Conservation (phyloP, 2,888 invertebrate genomes). For the Lasioglossum zephyrum region DNA sequence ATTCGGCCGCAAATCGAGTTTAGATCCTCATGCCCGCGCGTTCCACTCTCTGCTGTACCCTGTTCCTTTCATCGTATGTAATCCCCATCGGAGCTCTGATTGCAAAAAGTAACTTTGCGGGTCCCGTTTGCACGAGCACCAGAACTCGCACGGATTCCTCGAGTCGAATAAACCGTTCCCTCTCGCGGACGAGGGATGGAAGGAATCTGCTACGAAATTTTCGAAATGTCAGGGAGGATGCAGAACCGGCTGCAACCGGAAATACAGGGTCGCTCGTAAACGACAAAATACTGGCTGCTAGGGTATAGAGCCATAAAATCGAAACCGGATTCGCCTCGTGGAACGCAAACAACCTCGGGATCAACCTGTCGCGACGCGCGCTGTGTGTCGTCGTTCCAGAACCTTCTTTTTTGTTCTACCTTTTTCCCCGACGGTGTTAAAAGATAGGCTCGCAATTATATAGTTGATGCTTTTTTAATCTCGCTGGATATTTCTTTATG, state of each 20-base stretch:
- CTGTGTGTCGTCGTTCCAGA: not conserved
- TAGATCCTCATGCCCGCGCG: conserved; percentile 46
- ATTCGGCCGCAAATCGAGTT: conserved; percentile 62
- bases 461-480: not conserved
- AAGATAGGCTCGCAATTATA: not conserved
- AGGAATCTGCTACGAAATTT: not conserved
- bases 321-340: conserved; percentile 77
- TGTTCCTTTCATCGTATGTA: conserved; percentile 31
- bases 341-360: conserved; percentile 70
- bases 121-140: not conserved
- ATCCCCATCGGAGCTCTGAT: conserved; percentile 43
- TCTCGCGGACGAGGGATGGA: not conserved
- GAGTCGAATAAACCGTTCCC: not conserved
- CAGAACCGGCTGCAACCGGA: not conserved
- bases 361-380: conserved; percentile 61
- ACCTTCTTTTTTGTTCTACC: not conserved
- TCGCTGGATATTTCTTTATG: no score
- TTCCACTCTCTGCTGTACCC: not conserved
- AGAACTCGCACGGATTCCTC: not conserved
- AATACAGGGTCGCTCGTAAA: conserved; percentile 65
- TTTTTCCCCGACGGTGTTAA: not conserved
- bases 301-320: conserved; percentile 78
- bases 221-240: not conserved
- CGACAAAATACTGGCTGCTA: conserved; percentile 75
- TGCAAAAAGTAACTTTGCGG: conserved; percentile 37